Evolutionary conservation across 2,113 vertebrate species (phyloP).

Genomic region (Dasypus novemcinctus): DNA sequence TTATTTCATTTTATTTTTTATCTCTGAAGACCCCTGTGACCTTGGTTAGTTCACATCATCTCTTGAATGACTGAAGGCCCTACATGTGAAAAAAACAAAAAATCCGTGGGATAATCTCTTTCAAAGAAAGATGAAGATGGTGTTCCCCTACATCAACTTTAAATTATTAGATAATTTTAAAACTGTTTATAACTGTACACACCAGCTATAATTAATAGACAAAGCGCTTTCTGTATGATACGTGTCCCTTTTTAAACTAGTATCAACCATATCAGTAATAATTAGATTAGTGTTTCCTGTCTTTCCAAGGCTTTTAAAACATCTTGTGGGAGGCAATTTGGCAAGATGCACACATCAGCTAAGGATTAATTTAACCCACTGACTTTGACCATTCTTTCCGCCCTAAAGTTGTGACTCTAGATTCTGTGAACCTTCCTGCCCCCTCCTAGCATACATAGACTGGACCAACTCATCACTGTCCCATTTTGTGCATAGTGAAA

Average conservation of each 20-base stretch:
- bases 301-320: background rate
- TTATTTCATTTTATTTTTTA: background rate
- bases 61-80: background rate
- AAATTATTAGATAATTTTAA: background rate
- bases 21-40: background rate
- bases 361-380: background rate
- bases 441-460: background rate
- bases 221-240: background rate
- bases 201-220: background rate
- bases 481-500: background rate
- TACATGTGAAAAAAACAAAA: background rate
- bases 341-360: background rate
- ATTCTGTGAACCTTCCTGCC: background rate
- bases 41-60: background rate
- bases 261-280: background rate
- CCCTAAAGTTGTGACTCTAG: background rate
- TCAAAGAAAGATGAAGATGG: background rate
- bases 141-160: background rate
- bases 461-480: background rate
- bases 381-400: background rate
- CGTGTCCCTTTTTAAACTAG: background rate
- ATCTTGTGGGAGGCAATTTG: background rate
- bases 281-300: background rate
- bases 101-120: background rate
- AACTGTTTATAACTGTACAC: background rate